Base-by-base conservation (phyloP, 2,113 vertebrate genomes). In the Gracilinanus agilis region DNA sequence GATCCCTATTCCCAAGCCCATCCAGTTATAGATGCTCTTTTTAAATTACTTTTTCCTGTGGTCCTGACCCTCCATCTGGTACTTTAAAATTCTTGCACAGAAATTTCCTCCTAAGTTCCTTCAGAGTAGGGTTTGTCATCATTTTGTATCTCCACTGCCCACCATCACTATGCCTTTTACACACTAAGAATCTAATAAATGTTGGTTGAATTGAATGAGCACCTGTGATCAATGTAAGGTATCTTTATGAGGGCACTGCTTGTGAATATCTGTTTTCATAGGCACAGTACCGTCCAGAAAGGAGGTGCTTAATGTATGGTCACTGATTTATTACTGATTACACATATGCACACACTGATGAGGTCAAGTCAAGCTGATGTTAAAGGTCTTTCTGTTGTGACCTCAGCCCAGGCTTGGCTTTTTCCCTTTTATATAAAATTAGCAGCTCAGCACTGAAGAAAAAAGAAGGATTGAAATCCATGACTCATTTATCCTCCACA, bases 381-480 rank as follows among this genome's bases (percentile, higher is more conserved):
- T 92, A 88, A 95, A 92, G 61, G 92, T 54, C 90, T 49, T 90
- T 95, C 56, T 91, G 75, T 53, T 92, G 40, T 88, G 92, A 95
- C 90, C 93, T 93, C 53, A 93, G 75, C 54, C 55, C 90, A 90
- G 55, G 25, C 24, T 2, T 92, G 93, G 90, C 61, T 93, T 94
- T 55, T 94, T 25, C 44, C 53, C 88, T 13, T 75, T 75, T 75
- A 34, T 75, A 19, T 40, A 90, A 90, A 90, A 44, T 27, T 29
- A 24, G 44, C 24, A 89, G 49, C 88, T 89, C 44, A 89, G 88
- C 54, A 29, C 29, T 88, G 25, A 56, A 89, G 90, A n/a, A 58
- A 88, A 24, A 24, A 90, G 1, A 27, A 21, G 9, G 29, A 55
- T 10, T 91, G 53, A 90, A 90, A 27, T 40, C 56, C 27, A 53